Base-by-base conservation (phyloP, 2,888 invertebrate genomes). In the Hypercompe scribonia region DNA sequence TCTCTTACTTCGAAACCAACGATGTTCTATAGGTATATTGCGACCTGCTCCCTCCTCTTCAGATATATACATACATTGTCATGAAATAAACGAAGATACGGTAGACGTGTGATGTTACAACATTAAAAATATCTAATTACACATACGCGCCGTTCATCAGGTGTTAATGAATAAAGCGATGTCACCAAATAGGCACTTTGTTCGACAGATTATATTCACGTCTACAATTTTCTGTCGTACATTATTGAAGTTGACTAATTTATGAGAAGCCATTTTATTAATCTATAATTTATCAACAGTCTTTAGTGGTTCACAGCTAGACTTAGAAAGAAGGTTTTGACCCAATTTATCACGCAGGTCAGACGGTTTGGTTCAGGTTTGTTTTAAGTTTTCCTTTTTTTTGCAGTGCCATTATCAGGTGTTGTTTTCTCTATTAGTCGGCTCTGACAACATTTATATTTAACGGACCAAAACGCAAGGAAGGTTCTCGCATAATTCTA, bases 91-190 rank as follows among this genome's bases (percentile, higher is more conserved):
- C 36, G 34, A 34, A 54, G 10, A 68, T 24, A 54, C 39, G 58
- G n/a, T 68, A 24, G 34, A 46, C 34, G 54, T 54, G n/a, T 50
- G 7, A 50, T 28, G 36, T 34, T 68, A n/a, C 34, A 54, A 58
- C 36, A 58, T 61, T 61, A 61, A 61, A 61, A 61, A 69, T 36
- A 69, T 65, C 31, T 71, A 28, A 42, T 58, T 64, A 66, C 71
- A 15, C 28, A 31, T n/a, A 54, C 58, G 46, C 21, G 24, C 8
- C 24, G 50, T 33, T 66, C 28, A 71, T 71, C 36, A 31, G n/a
- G 54, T 65, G 71, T 18, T 71, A 65, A 71, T 65, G 65, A 71
- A 28, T 39, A 54, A 36, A 54, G 11, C 71, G 65, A 65, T 31
- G 54, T 18, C 39, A 46, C 39, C 33, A 39, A 66, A 71, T 65